Base-by-base conservation (phyloP, 2,113 vertebrate genomes). In the Zosterops borbonicus region DNA sequence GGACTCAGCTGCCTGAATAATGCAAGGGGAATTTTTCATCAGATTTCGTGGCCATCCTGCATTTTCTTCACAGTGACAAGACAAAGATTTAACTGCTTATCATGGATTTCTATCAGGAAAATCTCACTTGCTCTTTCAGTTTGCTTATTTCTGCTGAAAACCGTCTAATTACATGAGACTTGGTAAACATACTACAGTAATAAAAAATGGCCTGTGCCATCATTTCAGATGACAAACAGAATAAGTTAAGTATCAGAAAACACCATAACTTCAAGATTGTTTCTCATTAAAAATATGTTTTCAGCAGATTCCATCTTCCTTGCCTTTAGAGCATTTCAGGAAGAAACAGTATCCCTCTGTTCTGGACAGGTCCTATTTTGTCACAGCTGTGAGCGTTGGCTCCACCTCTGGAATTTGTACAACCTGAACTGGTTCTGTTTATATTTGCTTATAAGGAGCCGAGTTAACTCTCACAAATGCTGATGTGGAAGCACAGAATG, bases 61-160 rank as follows among this genome's bases (percentile, higher is more conserved):
- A 60, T 69, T 69, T 37, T 52, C 49, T 92, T 49, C 27, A 71
- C n/a, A 70, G 41, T 41, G 12, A 7, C 58, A 82, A 65, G 71
- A 58, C 44, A 77, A 67, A 89, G 23, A 65, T 62, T 35, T 33
- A 75, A 78, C 52, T 68, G 52, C 87, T 59, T 87, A 47, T 75
- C 23, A 42, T 12, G 23, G 9, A 71, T 71, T 91, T 89, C 65
- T 84, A 29, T 63, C 68, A 74, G 42, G 37, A 95, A 80, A n/a
- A 52, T 69, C 60, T 81, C 74, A 78, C 69, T 86, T n/a, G 29
- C 37, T 79, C 46, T 92, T 53, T 87, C 47, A 63, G 42, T 79
- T 92, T 24, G 25, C 85, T 95, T 90, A 59, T 86, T 92, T 86
- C 84, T 87, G 19, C 35, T 95, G 90, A 67, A 95, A 96, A 94